Evolutionary conservation across 2,797 vertebrate genomes (phyloP).

Genomic region (Geotrypetes seraphini): DNA sequence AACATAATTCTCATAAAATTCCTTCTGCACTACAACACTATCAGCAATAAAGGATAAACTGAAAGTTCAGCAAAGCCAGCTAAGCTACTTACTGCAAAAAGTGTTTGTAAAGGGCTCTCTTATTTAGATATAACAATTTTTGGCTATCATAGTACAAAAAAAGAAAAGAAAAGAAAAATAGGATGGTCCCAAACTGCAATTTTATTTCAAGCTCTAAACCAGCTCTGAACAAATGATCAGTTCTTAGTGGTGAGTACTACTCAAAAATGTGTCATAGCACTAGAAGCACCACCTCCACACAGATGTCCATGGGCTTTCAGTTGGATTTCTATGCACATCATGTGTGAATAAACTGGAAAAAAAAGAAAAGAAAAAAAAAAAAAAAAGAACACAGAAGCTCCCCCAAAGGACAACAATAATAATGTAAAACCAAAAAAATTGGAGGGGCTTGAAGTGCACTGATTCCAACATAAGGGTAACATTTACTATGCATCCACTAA

Average conservation of each 20-base stretch:
- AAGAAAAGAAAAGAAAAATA: no score
- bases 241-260: no score
- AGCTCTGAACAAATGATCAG: constrained; percentile 28
- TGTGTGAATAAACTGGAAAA: background rate
- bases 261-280: no score
- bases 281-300: no score
- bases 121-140: constrained; percentile 25
- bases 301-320: constrained; percentile 19
- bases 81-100: constrained; percentile 38
- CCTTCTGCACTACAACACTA: constrained; percentile 13
- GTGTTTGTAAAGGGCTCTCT: constrained; percentile 21
- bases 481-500: no score
- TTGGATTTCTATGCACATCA: constrained; percentile 28
- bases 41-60: constrained; percentile 9
- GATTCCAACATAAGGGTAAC: no score
- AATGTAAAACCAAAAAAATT: no score
- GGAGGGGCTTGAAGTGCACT: no score
- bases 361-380: no score
- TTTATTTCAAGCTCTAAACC: constrained; percentile 17
- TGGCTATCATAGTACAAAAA: constrained; percentile 26
- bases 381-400: no score
- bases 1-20: constrained; percentile 4
- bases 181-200: constrained; percentile 36
- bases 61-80: constrained; percentile 45
- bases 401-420: no score